Conservation (phyloP, 2,797 vertebrate genomes). For the Acanthurus leucopareius region DNA sequence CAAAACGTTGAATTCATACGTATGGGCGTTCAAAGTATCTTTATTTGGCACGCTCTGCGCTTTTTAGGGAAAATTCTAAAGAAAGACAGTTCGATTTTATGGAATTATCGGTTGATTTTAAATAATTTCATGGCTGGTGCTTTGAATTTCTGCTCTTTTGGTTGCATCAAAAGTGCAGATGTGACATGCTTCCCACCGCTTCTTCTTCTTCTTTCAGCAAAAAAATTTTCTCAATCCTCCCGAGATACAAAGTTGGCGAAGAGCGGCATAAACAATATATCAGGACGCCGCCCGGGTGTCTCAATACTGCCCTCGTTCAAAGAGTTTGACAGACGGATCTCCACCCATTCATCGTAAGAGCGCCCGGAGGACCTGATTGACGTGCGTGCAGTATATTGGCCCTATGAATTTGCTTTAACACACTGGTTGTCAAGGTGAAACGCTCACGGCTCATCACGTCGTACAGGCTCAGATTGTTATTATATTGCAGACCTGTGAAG, state of each 20-base stretch:
- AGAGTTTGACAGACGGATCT: slow-evolving; percentile 58
- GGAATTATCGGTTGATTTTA: slow-evolving; percentile 30
- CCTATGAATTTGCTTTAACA: slow-evolving; percentile 73
- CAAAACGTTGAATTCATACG: slow-evolving; percentile 31
- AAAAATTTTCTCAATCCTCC: slow-evolving; percentile 24
- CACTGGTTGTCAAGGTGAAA: slow-evolving; percentile 67
- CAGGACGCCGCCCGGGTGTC: slow-evolving; percentile 32
- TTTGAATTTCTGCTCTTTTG: slow-evolving; percentile 22
- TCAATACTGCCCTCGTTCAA: slow-evolving; percentile 51
- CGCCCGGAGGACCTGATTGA: slow-evolving; percentile 68
- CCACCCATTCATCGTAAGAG: slow-evolving; percentile 64
- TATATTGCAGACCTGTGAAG: slow-evolving; percentile 73
- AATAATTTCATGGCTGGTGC: slow-evolving; percentile 32
- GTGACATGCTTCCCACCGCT: slow-evolving; percentile 32
- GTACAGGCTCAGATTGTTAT: slow-evolving; percentile 67
- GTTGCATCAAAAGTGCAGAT: slow-evolving; percentile 44
- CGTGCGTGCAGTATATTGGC: slow-evolving; percentile 68
- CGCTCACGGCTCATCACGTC: slow-evolving; percentile 54
- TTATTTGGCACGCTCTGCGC: slow-evolving; percentile 22
- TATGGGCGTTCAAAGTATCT: slow-evolving; percentile 36
- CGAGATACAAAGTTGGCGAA: slow-evolving; percentile 48
- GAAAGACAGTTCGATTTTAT: slow-evolving; percentile 33
- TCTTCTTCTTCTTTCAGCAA: slow-evolving; percentile 17
- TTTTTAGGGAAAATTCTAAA: slow-evolving; percentile 10
- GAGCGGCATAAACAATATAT: slow-evolving; percentile 27